phyloP scores from a whole-genome alignment of 2,113 vertebrate species.

The Melanerpes formicivorus region DNA sequence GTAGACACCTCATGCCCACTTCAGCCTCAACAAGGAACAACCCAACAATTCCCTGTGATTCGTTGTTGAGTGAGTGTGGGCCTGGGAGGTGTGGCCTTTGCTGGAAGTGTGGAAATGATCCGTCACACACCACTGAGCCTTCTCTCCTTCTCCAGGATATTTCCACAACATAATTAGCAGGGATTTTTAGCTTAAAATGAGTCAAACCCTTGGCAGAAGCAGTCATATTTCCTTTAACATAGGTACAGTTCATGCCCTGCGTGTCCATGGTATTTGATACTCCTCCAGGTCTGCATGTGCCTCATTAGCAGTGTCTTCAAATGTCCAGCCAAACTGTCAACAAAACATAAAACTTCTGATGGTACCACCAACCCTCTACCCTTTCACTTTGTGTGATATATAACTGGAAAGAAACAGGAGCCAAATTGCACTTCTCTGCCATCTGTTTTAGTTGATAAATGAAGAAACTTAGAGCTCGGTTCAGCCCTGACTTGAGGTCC shows the following conservation, averaged over 20 bases:
- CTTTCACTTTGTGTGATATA: neutral
- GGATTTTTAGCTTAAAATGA: neutral
- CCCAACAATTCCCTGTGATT: too few species aligned
- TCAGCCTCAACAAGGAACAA: neutral
- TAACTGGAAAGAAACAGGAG: neutral
- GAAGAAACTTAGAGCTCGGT: neutral
- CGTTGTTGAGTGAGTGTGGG: too few species aligned
- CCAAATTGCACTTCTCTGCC: constrained; percentile 15
- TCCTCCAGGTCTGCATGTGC: neutral
- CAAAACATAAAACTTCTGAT: neutral
- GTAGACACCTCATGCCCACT: neutral
- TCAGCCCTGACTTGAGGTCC: constrained; percentile 21
- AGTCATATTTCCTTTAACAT: accelerated
- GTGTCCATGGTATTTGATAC: neutral
- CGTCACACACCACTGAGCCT: neutral
- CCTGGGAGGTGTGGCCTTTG: neutral
- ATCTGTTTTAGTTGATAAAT: constrained; percentile 58
- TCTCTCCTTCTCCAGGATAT: neutral
- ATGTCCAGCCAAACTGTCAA: neutral
- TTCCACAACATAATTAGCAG: neutral
- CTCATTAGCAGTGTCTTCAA: neutral
- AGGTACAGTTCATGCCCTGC: neutral
- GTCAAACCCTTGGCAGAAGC: neutral
- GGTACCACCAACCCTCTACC: neutral
- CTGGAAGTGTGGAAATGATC: neutral